phyloP scores from a whole-genome alignment of 92 coral and sea anemone species.

The Meandrina meandrites region DNA sequence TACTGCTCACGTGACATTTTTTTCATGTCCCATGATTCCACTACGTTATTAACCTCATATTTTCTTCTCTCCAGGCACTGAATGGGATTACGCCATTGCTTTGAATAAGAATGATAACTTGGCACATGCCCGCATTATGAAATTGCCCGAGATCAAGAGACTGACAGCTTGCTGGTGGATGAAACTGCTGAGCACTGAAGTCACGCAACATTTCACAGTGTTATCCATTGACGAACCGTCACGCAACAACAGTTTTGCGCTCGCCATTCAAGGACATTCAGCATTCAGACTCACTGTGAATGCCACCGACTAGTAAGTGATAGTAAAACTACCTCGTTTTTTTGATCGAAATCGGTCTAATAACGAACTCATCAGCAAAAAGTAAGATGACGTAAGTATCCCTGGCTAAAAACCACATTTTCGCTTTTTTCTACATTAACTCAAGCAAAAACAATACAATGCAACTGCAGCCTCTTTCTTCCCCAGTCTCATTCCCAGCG shows the following conservation, averaged over 20 bases:
- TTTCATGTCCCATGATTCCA: too few species aligned
- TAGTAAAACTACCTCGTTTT: background rate
- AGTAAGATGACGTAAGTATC: too few species aligned
- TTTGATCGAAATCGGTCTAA: too few species aligned
- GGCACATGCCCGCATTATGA: constrained; percentile 5
- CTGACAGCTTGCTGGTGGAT: constrained; percentile 33
- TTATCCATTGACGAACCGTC: constrained; percentile 18
- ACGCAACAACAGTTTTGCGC: background rate
- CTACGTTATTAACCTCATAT: background rate
- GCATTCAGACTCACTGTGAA: constrained; percentile 3
- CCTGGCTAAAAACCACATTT: too few species aligned
- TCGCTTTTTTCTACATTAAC: too few species aligned
- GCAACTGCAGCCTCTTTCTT: too few species aligned
- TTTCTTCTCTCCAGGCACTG: background rate
- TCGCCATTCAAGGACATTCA: constrained; percentile 13
- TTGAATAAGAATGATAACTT: background rate
- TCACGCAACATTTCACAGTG: background rate
- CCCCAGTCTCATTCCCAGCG: too few species aligned
- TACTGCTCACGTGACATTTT: too few species aligned
- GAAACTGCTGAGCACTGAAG: background rate
- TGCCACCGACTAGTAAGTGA: constrained; percentile 18
- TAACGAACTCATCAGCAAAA: too few species aligned
- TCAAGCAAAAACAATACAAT: too few species aligned
- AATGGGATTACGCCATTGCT: constrained; percentile 28
- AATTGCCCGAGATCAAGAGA: background rate